Conservation (phyloP, 2,888 invertebrate genomes). For the Sesamia inferens region DNA sequence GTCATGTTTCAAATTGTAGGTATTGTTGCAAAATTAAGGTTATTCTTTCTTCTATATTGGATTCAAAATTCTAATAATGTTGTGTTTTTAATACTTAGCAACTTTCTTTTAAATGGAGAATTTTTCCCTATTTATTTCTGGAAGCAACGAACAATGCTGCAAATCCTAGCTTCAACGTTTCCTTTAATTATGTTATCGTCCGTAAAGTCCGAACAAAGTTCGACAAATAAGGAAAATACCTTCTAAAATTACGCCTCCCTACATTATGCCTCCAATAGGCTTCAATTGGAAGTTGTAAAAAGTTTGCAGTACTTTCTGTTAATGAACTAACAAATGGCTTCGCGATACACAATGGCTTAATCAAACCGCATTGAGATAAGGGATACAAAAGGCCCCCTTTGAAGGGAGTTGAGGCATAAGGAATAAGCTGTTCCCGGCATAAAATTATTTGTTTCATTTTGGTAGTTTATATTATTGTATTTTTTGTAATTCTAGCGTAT, state of each 20-base stretch:
- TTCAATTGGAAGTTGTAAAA: conserved; percentile 62
- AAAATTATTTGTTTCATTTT: neutral
- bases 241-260: conserved; percentile 44
- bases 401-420: conserved; percentile 28
- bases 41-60: too few species aligned
- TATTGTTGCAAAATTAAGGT: too few species aligned
- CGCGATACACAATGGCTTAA: conserved; percentile 84
- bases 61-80: too few species aligned
- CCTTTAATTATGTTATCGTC: conserved; percentile 53
- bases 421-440: conserved; percentile 10
- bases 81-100: neutral
- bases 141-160: conserved; percentile 21
- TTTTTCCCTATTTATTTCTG: conserved; percentile 1
- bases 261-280: conserved; percentile 54
- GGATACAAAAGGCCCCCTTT: conserved; percentile 80
- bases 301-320: conserved; percentile 65
- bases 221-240: conserved; percentile 48
- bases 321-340: conserved; percentile 83
- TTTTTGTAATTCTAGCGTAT: too few species aligned
- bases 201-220: conserved; percentile 49
- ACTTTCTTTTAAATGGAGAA: neutral
- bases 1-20: too few species aligned
- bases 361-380: conserved; percentile 85
- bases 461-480: too few species aligned
- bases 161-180: conserved; percentile 28